phyloP scores from a whole-genome alignment of 2,888 invertebrate species.

The Bembecia ichneumoniformis region DNA sequence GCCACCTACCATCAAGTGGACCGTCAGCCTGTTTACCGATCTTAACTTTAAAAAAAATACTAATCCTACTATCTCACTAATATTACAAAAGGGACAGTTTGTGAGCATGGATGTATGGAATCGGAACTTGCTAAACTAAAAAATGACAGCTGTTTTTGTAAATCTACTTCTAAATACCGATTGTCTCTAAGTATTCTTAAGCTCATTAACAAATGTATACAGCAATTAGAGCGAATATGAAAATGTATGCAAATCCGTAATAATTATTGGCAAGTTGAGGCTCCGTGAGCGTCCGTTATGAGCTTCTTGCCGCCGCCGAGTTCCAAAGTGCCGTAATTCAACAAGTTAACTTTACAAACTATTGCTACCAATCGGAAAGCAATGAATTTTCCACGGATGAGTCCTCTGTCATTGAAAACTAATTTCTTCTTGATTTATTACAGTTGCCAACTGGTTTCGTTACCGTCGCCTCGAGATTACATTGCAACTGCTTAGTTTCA shows the following conservation, averaged over 20 bases:
- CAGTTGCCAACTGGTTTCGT: constrained; percentile 21
- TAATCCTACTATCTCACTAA: too few relatives aligned
- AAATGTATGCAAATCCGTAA: not conserved
- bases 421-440: constrained; percentile 44
- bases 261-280: not conserved
- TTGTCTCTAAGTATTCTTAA: too few relatives aligned
- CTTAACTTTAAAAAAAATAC: too few relatives aligned
- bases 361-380: constrained; percentile 40
- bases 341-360: constrained; percentile 38
- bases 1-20: too few relatives aligned
- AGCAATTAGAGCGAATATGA: too few relatives aligned
- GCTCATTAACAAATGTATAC: too few relatives aligned
- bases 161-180: too few relatives aligned
- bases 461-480: not conserved
- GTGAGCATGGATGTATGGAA: too few relatives aligned
- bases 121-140: too few relatives aligned
- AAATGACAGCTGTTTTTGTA: too few relatives aligned
- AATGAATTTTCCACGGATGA: constrained; percentile 46
- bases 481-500: not conserved
- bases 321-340: constrained; percentile 38
- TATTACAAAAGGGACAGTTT: too few relatives aligned
- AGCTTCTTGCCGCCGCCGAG: constrained; percentile 10
- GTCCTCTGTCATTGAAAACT: constrained; percentile 46
- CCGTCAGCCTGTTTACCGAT: too few relatives aligned
- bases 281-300: not conserved